Percentiles rank a stretch among this genome's conserved stretches.
phyloP scores from a whole-genome alignment of 2,888 invertebrate species.

The Nomada ruficornis region DNA sequence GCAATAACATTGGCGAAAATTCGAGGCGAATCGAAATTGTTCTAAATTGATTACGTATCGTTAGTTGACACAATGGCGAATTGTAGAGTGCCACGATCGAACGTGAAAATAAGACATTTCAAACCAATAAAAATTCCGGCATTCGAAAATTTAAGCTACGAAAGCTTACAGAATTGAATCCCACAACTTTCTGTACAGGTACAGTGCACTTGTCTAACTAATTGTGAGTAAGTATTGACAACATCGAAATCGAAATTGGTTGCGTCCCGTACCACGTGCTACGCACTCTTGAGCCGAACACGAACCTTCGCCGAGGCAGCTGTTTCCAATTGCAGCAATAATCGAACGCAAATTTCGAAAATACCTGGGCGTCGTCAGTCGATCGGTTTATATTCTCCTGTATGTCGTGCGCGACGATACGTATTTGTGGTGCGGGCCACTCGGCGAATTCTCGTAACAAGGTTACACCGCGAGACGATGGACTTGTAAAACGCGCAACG shows the following conservation, averaged over 20 bases:
- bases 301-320: slow-evolving; percentile 35
- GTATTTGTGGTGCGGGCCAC: slow-evolving; percentile 32
- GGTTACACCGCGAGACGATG: slow-evolving; percentile 30
- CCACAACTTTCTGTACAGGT: neutral
- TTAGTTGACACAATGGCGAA: too few species aligned
- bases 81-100: too few species aligned
- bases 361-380: slow-evolving; percentile 34
- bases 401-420: slow-evolving; percentile 41
- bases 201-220: neutral
- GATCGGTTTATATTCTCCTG: slow-evolving; percentile 41
- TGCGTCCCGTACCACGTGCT: slow-evolving; percentile 10
- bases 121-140: neutral
- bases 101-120: neutral
- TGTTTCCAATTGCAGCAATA: slow-evolving; percentile 56
- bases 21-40: too few species aligned
- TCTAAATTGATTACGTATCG: too few species aligned
- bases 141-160: neutral
- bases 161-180: too few species aligned
- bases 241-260: slow-evolving; percentile 32
- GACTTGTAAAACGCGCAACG: slow-evolving; percentile 46
- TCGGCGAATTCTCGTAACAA: slow-evolving; percentile 38
- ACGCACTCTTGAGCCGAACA: slow-evolving; percentile 26
- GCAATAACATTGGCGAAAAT: too few species aligned
- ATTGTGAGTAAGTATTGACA: slow-evolving; percentile 29
- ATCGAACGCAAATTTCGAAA: slow-evolving; percentile 64